phyloP scores from a whole-genome alignment of 1,140 invertebrate species.

The Cryptotermes secundus region DNA sequence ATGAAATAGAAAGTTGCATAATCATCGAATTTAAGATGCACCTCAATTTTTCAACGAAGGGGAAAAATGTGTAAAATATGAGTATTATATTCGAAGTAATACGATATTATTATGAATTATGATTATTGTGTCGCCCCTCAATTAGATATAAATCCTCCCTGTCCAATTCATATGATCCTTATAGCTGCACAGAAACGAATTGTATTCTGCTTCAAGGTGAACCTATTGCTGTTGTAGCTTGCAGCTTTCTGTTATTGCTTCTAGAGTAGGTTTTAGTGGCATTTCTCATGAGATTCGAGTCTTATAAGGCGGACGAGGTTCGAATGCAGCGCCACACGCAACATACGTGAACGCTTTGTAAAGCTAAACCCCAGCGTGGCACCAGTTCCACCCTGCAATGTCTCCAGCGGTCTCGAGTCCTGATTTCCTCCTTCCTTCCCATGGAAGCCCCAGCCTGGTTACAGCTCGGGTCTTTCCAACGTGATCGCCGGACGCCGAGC shows the following conservation, averaged over 20 bases:
- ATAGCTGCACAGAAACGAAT: not conserved
- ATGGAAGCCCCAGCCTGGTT: not conserved
- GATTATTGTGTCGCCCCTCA: not conserved
- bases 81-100: too few relatives aligned
- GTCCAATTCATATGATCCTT: not conserved
- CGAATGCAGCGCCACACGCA: not conserved
- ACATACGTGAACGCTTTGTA: not conserved
- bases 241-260: not conserved
- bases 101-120: too few relatives aligned
- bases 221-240: not conserved
- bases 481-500: too few relatives aligned
- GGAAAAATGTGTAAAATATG: too few relatives aligned
- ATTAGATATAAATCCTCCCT: not conserved
- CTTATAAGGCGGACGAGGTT: not conserved
- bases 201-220: not conserved
- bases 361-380: not conserved
- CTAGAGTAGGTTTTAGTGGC: not conserved
- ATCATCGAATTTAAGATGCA: too few relatives aligned
- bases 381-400: too few relatives aligned
- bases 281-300: conserved; percentile 12
- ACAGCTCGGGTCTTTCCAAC: not conserved
- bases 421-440: not conserved
- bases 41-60: too few relatives aligned
- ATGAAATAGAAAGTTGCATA: too few relatives aligned
- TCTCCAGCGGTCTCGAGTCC: too few relatives aligned